These are phyloP conservation scores for Phasianus colchicus DNA, from an alignment of 2,113 vertebrate species.

Conservation along the genomic window DNA sequence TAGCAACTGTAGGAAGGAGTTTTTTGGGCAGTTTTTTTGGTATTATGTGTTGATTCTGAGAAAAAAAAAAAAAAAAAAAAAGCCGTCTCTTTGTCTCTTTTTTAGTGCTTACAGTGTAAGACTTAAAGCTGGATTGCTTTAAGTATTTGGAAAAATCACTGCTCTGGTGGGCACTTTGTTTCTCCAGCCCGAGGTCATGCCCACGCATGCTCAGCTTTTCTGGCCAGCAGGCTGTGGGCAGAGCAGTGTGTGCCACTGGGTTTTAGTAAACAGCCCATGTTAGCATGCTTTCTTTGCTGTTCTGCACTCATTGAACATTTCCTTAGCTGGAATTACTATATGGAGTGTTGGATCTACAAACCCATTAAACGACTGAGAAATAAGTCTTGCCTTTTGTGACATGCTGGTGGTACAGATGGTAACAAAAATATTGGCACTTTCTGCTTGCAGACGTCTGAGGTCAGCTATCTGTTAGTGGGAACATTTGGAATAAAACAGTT, in stretches of 20 bases:
- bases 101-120: not conserved
- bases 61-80: not conserved
- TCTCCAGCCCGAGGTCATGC: not conserved
- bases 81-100: not conserved
- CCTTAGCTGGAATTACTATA: not conserved
- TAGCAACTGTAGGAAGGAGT: not conserved
- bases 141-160: not conserved
- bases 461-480: not conserved
- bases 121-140: not conserved
- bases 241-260: not conserved
- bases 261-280: not conserved
- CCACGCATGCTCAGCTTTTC: not conserved
- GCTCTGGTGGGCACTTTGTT: not conserved
- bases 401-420: not conserved
- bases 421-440: not conserved
- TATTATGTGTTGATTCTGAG: not conserved
- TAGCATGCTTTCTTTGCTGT: not conserved
- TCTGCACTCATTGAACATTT: not conserved
- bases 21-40: not conserved
- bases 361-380: not conserved
- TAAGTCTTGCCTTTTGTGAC: not conserved
- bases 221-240: not conserved
- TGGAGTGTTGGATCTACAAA: not conserved
- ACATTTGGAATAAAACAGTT: conserved; percentile 7
- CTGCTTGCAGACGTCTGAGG: not conserved